A percentile compares a stretch with the other conserved stretches of the same genome.
Evolutionary conservation across 1,140 invertebrate genomes (phyloP).

Genomic region (Drosophila oshimai): DNA sequence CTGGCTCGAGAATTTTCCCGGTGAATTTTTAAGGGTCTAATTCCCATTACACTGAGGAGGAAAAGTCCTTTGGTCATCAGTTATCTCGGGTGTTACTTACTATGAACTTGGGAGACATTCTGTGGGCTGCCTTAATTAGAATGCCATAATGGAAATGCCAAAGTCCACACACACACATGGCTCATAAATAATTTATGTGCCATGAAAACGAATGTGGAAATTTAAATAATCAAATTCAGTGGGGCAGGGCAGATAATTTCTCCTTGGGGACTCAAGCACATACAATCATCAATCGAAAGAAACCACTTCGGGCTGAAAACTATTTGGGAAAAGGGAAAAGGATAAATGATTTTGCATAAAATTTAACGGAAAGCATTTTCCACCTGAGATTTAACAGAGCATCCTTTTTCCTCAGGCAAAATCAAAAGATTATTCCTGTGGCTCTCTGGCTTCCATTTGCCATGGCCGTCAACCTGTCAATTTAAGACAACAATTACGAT

Average conservation of each 20-base stretch:
- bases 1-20: conserved; percentile 7
- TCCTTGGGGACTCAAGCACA: background rate
- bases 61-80: conserved; percentile 52
- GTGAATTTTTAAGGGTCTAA: conserved; percentile 17
- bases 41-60: too few relatives aligned
- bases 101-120: conserved; percentile 50
- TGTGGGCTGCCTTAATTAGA: conserved; percentile 65
- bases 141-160: conserved; percentile 48
- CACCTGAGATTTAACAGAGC: conserved; percentile 24
- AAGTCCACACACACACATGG: conserved; percentile 4
- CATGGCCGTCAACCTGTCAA: conserved; percentile 48
- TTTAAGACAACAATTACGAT: conserved; percentile 21
- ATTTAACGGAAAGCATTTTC: conserved; percentile 14
- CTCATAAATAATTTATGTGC: conserved; percentile 73
- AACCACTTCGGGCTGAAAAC: conserved; percentile 1
- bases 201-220: conserved; percentile 58
- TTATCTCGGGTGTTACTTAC: conserved; percentile 15
- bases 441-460: conserved; percentile 16
- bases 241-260: background rate
- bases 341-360: conserved; percentile 59
- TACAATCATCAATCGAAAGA: conserved; percentile 21
- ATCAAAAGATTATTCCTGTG: conserved; percentile 6
- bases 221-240: conserved; percentile 74
- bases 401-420: background rate
- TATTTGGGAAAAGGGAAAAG: conserved; percentile 23